Evolutionary conservation across 2,113 vertebrate genomes (phyloP).

Genomic region (Asarcornis scutulata): DNA sequence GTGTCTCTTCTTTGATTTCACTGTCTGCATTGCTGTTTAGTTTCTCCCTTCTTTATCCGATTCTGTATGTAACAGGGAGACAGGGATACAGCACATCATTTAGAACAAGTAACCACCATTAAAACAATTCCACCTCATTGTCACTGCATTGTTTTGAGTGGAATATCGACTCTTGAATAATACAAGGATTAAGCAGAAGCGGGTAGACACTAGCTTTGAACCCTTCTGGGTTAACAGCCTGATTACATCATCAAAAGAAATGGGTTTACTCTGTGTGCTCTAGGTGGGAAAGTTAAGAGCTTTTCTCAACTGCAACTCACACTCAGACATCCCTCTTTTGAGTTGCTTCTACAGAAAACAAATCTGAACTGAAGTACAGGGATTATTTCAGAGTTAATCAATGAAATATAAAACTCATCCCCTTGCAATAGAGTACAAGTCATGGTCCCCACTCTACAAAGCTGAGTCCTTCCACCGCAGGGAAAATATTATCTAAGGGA

Average conservation of each 20-base stretch:
- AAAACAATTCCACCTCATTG: background rate
- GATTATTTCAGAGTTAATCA: background rate
- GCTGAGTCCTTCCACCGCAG: background rate
- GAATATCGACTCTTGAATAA: conserved; percentile 35
- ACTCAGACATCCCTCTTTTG: background rate
- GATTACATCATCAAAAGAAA: background rate
- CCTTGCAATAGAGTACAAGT: background rate
- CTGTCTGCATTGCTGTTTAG: background rate
- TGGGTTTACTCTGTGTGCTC: background rate
- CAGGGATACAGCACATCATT: background rate
- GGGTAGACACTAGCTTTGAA: conserved; percentile 6
- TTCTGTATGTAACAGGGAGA: background rate
- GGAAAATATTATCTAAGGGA: background rate
- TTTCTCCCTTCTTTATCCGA: background rate
- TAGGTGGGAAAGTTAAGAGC: background rate
- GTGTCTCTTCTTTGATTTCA: conserved; percentile 41
- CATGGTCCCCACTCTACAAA: background rate
- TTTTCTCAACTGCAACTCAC: background rate
- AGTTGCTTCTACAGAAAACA: background rate
- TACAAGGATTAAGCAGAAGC: background rate
- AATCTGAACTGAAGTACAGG: background rate
- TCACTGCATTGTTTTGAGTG: conserved; percentile 24
- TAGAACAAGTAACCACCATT: conserved; percentile 35
- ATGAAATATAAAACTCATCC: background rate
- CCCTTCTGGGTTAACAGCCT: background rate